These are phyloP conservation scores for Gallinago undulata DNA, from an alignment of 2,113 vertebrate species.

Conservation along the genomic window DNA sequence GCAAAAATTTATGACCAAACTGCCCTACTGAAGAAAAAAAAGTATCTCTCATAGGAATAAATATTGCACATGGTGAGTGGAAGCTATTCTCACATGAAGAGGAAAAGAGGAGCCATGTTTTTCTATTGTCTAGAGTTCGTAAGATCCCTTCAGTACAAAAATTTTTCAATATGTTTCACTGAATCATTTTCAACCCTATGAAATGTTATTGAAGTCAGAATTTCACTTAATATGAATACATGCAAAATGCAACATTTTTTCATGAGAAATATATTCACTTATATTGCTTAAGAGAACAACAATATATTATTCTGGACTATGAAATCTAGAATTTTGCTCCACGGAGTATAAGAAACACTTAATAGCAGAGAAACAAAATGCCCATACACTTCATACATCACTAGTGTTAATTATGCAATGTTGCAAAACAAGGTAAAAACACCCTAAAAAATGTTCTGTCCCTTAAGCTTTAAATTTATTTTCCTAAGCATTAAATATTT, in stretches of 20 bases:
- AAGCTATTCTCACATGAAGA: not conserved
- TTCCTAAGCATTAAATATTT: not conserved
- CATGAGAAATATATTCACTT: conserved; percentile 2
- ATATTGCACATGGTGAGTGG: not conserved
- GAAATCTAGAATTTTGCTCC: not conserved
- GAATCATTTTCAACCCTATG: not conserved
- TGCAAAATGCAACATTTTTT: not conserved
- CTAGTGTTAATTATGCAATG: not conserved
- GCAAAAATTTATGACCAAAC: not conserved
- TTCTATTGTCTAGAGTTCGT: not conserved
- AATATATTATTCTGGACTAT: not conserved
- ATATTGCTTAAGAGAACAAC: not conserved
- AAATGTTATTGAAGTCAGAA: not conserved
- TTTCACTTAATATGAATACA: not conserved
- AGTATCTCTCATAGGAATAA: not conserved
- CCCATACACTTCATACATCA: not conserved
- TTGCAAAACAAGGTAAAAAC: not conserved
- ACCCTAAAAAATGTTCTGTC: not conserved
- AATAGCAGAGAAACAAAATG: not conserved
- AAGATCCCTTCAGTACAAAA: not conserved
- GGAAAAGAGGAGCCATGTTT: not conserved
- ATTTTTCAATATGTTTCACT: not conserved
- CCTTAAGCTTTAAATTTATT: not conserved
- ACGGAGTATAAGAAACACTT: not conserved
- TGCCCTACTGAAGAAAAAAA: not conserved